Evolutionary conservation across 2,113 vertebrate genomes (phyloP), one percentile per base, ranked within the genome.

Genomic region (Plecturocebus donacophilus): DNA sequence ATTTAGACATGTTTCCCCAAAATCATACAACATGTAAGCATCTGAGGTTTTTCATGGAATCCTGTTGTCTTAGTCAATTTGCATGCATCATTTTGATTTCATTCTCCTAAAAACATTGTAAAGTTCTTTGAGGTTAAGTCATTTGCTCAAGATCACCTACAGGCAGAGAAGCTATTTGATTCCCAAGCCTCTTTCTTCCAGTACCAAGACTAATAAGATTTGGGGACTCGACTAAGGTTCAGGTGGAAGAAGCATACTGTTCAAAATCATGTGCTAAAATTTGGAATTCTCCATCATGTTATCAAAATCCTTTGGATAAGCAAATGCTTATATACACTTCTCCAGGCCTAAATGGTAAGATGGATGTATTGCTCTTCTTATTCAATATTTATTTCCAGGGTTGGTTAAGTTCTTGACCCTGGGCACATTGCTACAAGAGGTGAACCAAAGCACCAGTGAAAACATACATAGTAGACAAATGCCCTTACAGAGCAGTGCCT

Each of bases 401-500:
- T 93, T 27, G 8, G 17, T 8, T 54, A 47, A n/a, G 14, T 30
- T 95, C 10, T 94, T 45, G 49, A 32, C 23, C 25, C 80, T 75
- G 79, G n/a, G 8, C 12, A 25, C 13, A 79, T 16, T n/a, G 42
- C 14, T 56, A 20, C 35, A 32, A 91, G 70, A 49, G 45, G 38
- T 5, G 77, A 77, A 64, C 14, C 40, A 49, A 49, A 49, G 75
- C 40, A 19, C 8, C 42, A 49, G 8, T 71, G 25, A 85, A 90
- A 92, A 20, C 6, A 27, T 6, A 23, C 8, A 38, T n/a, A 27
- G 12, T 5, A 30, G 66, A 40, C 3, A 21, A 17, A 32, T 40
- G 27, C 9, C 40, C 27, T 68, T n/a, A 0, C 0, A 42, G 16
- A 2, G 0, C 7, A 10, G 30, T 40, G 20, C 42, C 49, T 70